Evolutionary conservation across 2,113 vertebrate species (phyloP), one percentile per base, ranked within the genome.

Genomic region (Grantiella picta): DNA sequence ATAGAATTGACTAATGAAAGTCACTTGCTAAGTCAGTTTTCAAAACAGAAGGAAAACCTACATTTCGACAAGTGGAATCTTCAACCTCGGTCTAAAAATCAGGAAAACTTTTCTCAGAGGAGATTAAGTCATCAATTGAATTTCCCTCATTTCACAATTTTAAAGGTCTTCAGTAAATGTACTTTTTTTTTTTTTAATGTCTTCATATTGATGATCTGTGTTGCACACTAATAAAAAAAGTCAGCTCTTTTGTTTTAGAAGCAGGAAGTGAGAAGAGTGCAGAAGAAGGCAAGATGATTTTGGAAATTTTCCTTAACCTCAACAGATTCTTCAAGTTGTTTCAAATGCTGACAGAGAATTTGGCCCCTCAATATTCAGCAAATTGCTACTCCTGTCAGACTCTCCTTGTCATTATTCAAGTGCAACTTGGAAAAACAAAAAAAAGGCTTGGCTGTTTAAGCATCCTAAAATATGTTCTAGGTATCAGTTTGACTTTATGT

Each of bases 1-100:
- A 11, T 49, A 20, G 3, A 54, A 81, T 52, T 6, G 0, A 28
- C 2, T 66, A 27, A 35, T 0, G 0, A 27, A 82, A 47, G 11
- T 56, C 36, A 52, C 15, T 57, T 22, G 20, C 6, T 5, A 12
- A 66, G 4, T 42, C 22, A 21, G 7, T 31, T 71, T 28, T 35
- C 16, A 54, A 42, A 92, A 25, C 13, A 54, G 60, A 76, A n/a
- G 5, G 9, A 64, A 79, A 89, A 56, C 3, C 3, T 45, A 7
- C 4, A 20, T 71, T 92, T 88, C 28, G 16, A 2, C 29, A 11
- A 45, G 4, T 4, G 4, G 4, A 71, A 56, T 33, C 4, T 11
- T 17, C 11, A 63, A 4, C 1, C 8, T 42, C 40, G 11, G 3
- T 29, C 18, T 90, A 65, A 82, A 61, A 70, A 25, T 42, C 23